Percentiles rank a stretch among this genome's conserved stretches.
Conservation (phyloP, 2,888 invertebrate species). For the Chrysolina americana region DNA sequence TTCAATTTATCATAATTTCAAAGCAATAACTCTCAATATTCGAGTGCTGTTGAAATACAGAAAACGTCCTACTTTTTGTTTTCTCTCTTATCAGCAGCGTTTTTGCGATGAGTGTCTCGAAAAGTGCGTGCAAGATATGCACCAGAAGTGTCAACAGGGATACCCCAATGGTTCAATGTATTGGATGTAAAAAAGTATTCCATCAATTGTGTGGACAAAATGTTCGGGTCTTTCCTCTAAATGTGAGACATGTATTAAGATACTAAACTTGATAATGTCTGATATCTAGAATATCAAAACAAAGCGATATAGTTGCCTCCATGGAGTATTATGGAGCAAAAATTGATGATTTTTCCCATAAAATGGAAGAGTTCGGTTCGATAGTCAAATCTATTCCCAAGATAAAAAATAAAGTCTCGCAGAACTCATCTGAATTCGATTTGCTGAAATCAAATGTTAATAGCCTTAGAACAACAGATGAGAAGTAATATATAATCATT, state of each 20-base stretch:
- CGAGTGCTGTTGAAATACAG: neutral
- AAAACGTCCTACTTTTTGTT: neutral
- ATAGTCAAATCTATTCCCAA: neutral
- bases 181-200: constrained; percentile 3
- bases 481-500: constrained; percentile 12
- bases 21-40: neutral
- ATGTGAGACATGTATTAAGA: neutral
- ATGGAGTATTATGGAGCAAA: neutral
- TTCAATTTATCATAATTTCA: neutral
- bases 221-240: constrained; percentile 3
- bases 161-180: constrained; percentile 8
- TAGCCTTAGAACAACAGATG: neutral
- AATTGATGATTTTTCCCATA: constrained; percentile 3
- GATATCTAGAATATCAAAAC: neutral
- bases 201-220: neutral
- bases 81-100: neutral
- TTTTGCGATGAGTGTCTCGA: neutral
- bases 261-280: neutral
- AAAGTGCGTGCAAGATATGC: constrained; percentile 6
- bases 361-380: neutral
- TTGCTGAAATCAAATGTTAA: neutral
- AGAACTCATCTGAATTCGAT: neutral
- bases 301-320: neutral
- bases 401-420: neutral
- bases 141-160: constrained; percentile 16